Evolutionary conservation across 2,113 vertebrate species (phyloP), one percentile per base, ranked within the genome.

Genomic region (Festucalex cinctus): DNA sequence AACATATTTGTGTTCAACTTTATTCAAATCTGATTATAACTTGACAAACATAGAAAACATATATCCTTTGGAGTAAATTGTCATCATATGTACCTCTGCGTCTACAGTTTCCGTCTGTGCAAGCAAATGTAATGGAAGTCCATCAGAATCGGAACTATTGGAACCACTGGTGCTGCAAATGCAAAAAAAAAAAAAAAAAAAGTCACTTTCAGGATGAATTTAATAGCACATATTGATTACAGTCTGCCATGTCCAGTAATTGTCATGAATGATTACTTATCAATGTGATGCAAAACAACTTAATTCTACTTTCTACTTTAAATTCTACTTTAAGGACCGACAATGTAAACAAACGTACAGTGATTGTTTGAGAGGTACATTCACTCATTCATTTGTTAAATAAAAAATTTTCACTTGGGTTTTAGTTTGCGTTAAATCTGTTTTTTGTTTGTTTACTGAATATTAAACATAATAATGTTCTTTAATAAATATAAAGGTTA

Each of bases 151-250:
- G 0, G 94, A 94, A 74, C 95, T 98, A 75, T 97, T 90, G 0
- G 96, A 98, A 36, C 95, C 95, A 19, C 92, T 94, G 70, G 95
- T 98, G 89, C 96, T 85, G 80, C 63, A 63, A 81, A 16, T 59
- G 68, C 60, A 70, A 70, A 71, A 17, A 0, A 36, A 78, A 13
- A 67, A 35, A 69, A 3, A 8, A n/a, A n/a, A n/a, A n/a, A n/a
- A n/a, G 68, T 67, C 12, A 53, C 17, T 58, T 43, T 36, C 10
- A 68, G 49, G 17, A 7, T 43, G 24, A 54, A 9, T 51, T 51
- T 22, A 22, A 32, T 28, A 16, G 37, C 17, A 65, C 2, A 54
- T 32, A 17, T 32, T 16, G 56, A 9, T 64, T 24, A 35, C 14
- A 8, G 43, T 16, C 17, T 63, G 14, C 20, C 19, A n/a, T 62